phyloP scores from a whole-genome alignment of 2,797 vertebrate species.

The Labeo calbasu region DNA sequence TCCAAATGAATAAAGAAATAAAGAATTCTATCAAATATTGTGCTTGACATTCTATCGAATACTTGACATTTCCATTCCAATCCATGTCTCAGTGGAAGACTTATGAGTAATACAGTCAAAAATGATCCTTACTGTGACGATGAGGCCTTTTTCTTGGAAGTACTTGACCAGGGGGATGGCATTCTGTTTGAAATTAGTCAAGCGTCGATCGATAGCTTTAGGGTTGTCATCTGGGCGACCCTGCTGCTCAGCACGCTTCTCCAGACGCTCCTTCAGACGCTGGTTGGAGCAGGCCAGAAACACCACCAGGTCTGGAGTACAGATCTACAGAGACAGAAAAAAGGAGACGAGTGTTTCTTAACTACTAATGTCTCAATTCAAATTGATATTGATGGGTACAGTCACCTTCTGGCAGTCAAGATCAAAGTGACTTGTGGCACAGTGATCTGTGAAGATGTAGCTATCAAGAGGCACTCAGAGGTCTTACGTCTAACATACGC shows the following conservation, averaged over 20 bases:
- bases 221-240: constrained; percentile 97
- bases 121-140: constrained; percentile 86
- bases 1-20: not conserved
- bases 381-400: not conserved
- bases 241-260: constrained; percentile 92
- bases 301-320: constrained; percentile 95
- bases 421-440: not conserved
- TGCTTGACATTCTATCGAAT: not conserved
- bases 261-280: constrained; percentile 91
- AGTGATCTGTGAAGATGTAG: not conserved
- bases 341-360: constrained; percentile 8
- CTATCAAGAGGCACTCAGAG: not conserved
- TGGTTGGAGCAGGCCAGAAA: constrained; percentile 94
- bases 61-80: not conserved
- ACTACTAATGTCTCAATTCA: constrained; percentile 2
- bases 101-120: not conserved
- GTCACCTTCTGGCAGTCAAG: constrained; percentile 12
- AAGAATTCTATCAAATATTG: not conserved
- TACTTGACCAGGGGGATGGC: constrained; percentile 92
- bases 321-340: constrained; percentile 81
- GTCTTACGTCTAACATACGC: not conserved
- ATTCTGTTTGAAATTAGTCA: constrained; percentile 98
- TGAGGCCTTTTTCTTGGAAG: constrained; percentile 95
- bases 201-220: constrained; percentile 92
- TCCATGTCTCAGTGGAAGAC: not conserved